Percentiles rank a stretch among this genome's conserved stretches.
phyloP scores from a whole-genome alignment of 2,113 vertebrate genomes.

The Tachysurus vachellii region DNA sequence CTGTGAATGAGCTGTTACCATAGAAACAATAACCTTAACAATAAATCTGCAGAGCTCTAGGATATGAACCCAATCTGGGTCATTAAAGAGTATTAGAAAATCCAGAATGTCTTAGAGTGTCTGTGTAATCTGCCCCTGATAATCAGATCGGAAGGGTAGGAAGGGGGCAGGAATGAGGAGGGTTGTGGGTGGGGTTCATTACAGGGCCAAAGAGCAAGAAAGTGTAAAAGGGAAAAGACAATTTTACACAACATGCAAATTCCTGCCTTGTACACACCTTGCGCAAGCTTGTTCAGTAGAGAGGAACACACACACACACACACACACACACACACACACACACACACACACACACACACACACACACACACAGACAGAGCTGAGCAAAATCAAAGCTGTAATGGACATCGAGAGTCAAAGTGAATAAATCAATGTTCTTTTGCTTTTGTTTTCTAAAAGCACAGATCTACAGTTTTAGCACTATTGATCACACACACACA shows the following conservation, averaged over 20 bases:
- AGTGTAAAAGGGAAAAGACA: neutral
- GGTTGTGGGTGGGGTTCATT: neutral
- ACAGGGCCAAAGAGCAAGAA: neutral
- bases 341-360: neutral
- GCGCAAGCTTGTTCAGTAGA: neutral
- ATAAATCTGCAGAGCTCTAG: neutral
- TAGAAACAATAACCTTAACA: neutral
- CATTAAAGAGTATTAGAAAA: conserved; percentile 62
- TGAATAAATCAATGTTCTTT: neutral
- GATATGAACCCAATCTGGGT: conserved; percentile 42
- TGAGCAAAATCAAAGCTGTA: neutral
- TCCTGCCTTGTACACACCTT: conserved; percentile 1
- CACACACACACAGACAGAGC: neutral
- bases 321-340: conserved; percentile 7
- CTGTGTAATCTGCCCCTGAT: conserved; percentile 65
- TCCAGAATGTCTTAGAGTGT: conserved; percentile 53
- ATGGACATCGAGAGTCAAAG: neutral
- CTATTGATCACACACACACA: neutral
- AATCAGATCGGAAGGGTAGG: conserved; percentile 41
- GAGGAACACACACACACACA: neutral
- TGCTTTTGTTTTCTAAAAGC: neutral
- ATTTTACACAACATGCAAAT: conserved; percentile 22
- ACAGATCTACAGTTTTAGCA: neutral
- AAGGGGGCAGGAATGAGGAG: neutral
- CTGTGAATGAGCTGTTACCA: neutral